A percentile compares a stretch with the other conserved stretches of the same genome.
phyloP scores from a whole-genome alignment of 2,797 vertebrate genomes.

The Luscinia megarhynchos region DNA sequence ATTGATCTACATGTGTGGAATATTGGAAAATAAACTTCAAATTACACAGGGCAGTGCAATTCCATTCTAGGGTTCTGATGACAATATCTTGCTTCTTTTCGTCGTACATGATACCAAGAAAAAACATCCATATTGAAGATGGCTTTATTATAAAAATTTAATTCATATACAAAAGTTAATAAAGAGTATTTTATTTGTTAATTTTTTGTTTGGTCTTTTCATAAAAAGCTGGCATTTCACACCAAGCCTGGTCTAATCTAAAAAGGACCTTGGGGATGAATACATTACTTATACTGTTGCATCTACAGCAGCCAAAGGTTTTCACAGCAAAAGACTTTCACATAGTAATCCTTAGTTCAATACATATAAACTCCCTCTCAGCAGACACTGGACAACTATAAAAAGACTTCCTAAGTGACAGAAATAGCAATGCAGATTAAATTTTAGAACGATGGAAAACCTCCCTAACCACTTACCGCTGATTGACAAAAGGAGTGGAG shows the following conservation, averaged over 20 bases:
- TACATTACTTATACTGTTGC: background rate
- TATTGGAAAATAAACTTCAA: background rate
- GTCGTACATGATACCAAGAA: background rate
- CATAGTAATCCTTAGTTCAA: background rate
- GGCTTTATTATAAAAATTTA: background rate
- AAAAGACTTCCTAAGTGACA: background rate
- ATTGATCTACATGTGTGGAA: background rate
- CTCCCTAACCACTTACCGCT: constrained; percentile 87
- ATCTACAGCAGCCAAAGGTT: background rate
- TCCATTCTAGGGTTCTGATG: background rate
- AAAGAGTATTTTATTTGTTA: background rate
- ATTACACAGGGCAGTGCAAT: background rate
- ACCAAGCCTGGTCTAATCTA: background rate
- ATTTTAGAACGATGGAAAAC: background rate
- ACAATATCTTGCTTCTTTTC: background rate
- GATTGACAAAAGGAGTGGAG: constrained; percentile 98
- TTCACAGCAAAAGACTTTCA: background rate
- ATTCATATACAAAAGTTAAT: background rate
- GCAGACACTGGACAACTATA: background rate
- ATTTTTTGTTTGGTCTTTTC: background rate
- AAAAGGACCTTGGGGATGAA: background rate
- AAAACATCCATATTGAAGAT: background rate
- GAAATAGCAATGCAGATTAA: background rate
- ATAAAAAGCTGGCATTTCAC: background rate
- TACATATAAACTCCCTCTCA: background rate